phyloP scores from a whole-genome alignment of 2,113 vertebrate species.

The Eublepharis macularius region DNA sequence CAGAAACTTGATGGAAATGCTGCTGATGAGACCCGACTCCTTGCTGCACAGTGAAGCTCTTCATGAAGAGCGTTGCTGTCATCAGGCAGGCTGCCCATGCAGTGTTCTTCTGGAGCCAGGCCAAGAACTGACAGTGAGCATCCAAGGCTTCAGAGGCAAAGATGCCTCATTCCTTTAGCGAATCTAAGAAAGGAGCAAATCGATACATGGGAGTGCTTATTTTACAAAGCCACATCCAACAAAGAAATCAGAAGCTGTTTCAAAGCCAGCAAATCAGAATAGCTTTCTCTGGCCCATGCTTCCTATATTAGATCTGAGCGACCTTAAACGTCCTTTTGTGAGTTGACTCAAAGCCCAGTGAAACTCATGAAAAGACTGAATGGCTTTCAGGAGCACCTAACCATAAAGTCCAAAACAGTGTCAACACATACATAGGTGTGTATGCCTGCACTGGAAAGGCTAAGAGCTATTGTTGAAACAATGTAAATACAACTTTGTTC shows the following conservation, averaged over 20 bases:
- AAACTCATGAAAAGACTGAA: background rate
- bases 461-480: background rate
- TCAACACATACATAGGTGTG: background rate
- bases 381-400: background rate
- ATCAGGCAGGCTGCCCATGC: conserved; percentile 4
- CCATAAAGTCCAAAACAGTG: background rate
- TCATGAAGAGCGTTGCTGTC: background rate
- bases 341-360: conserved; percentile 15
- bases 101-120: background rate
- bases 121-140: background rate
- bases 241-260: background rate
- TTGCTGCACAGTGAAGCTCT: background rate
- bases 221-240: background rate
- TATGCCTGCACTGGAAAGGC: background rate
- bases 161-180: background rate
- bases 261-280: background rate
- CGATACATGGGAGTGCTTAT: background rate
- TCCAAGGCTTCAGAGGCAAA: background rate
- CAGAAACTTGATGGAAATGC: conserved; percentile 3
- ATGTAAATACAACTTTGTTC: background rate
- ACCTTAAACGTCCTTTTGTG: background rate
- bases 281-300: background rate
- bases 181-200: background rate
- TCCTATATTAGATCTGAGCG: background rate
- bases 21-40: background rate